Evolutionary conservation across 1,140 invertebrate species (phyloP).

Genomic region (Lasaia peninsularis): DNA sequence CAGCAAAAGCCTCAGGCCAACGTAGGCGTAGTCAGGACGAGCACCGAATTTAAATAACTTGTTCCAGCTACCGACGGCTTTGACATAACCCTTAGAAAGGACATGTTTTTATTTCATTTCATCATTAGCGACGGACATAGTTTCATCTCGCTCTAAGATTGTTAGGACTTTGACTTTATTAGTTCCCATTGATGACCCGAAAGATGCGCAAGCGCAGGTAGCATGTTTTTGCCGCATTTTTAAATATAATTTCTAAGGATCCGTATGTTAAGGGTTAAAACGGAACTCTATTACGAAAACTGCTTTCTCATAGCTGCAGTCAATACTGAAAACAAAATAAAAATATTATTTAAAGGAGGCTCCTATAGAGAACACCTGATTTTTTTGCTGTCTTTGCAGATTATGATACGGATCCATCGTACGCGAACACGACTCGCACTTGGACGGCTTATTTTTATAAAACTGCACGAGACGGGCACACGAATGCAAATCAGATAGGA

Average conservation of each 20-base stretch:
- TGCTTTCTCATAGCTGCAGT: too few species aligned
- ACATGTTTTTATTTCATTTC: conserved; percentile 45
- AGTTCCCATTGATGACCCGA: conserved; percentile 42
- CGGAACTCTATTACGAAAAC: too few species aligned
- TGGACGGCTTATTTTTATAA: conserved; percentile 42
- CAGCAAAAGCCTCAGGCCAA: conserved; percentile 24
- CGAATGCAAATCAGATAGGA: conserved; percentile 33
- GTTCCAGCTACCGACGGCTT: conserved; percentile 59
- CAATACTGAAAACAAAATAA: too few species aligned
- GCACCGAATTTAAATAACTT: conserved; percentile 68
- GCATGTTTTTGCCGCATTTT: conserved; percentile 59
- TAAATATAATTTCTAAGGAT: too few species aligned
- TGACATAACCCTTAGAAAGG: conserved; percentile 56
- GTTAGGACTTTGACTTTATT: conserved; percentile 27
- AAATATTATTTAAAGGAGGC: too few species aligned
- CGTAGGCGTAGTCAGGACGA: conserved; percentile 47
- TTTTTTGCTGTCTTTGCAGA: too few species aligned
- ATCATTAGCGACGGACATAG: conserved; percentile 28
- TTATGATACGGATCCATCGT: too few species aligned
- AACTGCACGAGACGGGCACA: conserved; percentile 32
- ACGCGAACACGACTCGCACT: too few species aligned
- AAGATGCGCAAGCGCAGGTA: conserved; percentile 52
- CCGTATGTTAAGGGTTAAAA: too few species aligned
- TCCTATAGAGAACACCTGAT: too few species aligned
- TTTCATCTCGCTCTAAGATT: conserved; percentile 35